A percentile compares a stretch with the other conserved stretches of the same genome.
Conservation (phyloP, 1,140 invertebrate genomes). For the Sinonovacula constricta region DNA sequence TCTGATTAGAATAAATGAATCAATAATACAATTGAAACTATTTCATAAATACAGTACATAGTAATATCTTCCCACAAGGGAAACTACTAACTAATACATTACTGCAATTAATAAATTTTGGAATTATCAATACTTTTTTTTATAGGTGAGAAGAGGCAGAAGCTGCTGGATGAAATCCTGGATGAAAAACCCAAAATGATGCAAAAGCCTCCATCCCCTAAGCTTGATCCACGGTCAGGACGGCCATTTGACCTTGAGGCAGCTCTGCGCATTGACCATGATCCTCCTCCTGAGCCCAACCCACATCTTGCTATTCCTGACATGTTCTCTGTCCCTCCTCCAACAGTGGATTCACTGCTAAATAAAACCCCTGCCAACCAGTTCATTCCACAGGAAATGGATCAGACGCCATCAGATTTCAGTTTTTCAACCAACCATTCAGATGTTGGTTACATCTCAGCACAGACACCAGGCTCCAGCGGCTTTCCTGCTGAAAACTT, state of each 20-base stretch:
- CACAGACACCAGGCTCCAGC: slow-evolving; percentile 25
- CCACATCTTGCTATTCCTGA: slow-evolving; percentile 1
- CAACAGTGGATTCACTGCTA: no score
- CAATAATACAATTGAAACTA: no score
- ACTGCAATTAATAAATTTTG: no score
- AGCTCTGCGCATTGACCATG: slow-evolving; percentile 42
- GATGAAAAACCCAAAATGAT: slow-evolving; percentile 79
- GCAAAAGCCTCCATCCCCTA: slow-evolving; percentile 40
- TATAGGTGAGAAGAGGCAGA: slow-evolving; percentile 73
- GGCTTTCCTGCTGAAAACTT: slow-evolving; percentile 16
- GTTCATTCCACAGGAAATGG: slow-evolving; percentile 1
- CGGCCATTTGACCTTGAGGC: slow-evolving; percentile 36
- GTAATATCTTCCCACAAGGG: no score
- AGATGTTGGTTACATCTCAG: slow-evolving; percentile 18
- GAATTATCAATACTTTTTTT: no score
- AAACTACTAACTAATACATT: no score
- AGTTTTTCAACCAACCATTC: slow-evolving; percentile 29
- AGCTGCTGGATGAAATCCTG: slow-evolving; percentile 84
- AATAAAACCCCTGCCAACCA: neutral
- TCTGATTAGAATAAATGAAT: no score
- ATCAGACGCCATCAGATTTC: slow-evolving; percentile 46
- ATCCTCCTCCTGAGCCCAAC: slow-evolving; percentile 15
- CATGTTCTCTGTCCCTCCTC: neutral
- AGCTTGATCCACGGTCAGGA: slow-evolving; percentile 56
- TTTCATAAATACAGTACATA: no score